Percentiles rank a stretch among this genome's conserved stretches.
phyloP scores from a whole-genome alignment of 2,888 invertebrate species.

The Abrostola tripartita region DNA sequence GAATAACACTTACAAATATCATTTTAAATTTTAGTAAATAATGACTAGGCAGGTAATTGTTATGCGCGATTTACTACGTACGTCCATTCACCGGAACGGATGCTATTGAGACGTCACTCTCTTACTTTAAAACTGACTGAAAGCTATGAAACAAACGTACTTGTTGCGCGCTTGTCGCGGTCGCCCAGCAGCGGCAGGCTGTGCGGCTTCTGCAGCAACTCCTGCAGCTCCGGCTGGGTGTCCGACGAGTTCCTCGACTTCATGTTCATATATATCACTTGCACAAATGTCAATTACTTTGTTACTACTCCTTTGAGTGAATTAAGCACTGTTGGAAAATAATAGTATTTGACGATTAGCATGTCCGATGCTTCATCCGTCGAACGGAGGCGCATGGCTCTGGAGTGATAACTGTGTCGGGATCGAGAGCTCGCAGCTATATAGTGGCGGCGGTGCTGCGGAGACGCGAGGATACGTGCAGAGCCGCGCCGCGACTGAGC shows the following conservation, averaged over 20 bases:
- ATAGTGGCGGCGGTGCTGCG: conserved; percentile 57
- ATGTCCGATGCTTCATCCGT: conserved; percentile 51
- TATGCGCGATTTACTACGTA: conserved; percentile 67
- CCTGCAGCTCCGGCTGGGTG: conserved; percentile 79
- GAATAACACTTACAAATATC: conserved; percentile 51
- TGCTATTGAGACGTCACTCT: conserved; percentile 73
- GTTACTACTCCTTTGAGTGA: conserved; percentile 44
- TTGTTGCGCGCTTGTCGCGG: conserved; percentile 71
- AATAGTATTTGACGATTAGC: conserved; percentile 19
- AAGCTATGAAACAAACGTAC: conserved; percentile 73
- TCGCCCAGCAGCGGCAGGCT: conserved; percentile 67
- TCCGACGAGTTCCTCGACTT: conserved; percentile 68
- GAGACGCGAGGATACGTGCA: conserved; percentile 77
- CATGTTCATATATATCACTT: conserved; percentile 71
- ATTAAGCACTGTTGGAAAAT: conserved; percentile 43
- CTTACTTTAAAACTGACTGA: conserved; percentile 60
- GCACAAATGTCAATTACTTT: conserved; percentile 60
- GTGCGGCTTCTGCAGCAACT: conserved; percentile 78
- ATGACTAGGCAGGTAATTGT: conserved; percentile 61
- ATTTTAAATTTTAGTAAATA: conserved; percentile 62
- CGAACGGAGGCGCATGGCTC: conserved; percentile 71
- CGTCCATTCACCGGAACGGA: conserved; percentile 76
- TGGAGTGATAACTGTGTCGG: conserved; percentile 59
- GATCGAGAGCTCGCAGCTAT: conserved; percentile 61
- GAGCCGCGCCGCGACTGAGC: conserved; percentile 81